phyloP scores from a whole-genome alignment of 2,888 invertebrate species.

The Meta bourneti region DNA sequence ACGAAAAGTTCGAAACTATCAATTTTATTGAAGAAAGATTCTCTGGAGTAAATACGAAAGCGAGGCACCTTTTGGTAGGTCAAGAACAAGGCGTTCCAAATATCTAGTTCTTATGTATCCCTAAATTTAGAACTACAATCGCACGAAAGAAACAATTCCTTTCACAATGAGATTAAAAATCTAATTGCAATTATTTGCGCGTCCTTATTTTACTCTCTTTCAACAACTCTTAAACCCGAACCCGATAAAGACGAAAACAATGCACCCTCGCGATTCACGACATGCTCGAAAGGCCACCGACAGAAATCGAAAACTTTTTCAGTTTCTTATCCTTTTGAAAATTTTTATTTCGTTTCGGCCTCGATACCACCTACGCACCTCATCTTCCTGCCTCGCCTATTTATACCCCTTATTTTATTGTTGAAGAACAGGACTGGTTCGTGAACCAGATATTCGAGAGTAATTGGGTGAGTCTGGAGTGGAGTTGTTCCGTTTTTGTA shows the following conservation, averaged over 20 bases:
- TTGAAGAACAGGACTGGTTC: background rate
- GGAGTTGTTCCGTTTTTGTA: no score
- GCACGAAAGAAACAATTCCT: slow-evolving; percentile 42
- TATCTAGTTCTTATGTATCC: slow-evolving; percentile 11
- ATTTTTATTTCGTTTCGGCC: slow-evolving; percentile 4
- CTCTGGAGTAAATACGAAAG: no score
- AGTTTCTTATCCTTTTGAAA: background rate
- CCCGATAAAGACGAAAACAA: slow-evolving; percentile 48
- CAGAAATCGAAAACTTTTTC: slow-evolving; percentile 60
- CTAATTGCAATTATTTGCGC: slow-evolving; percentile 65
- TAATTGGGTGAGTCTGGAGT: background rate
- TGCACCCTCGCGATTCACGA: slow-evolving; percentile 30
- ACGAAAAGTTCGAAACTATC: no score
- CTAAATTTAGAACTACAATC: slow-evolving; percentile 54
- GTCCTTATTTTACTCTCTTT: slow-evolving; percentile 31
- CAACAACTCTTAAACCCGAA: background rate
- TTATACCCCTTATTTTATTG: background rate
- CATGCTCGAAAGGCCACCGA: slow-evolving; percentile 52
- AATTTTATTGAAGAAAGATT: no score
- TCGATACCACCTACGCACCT: slow-evolving; percentile 11
- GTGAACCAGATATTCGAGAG: background rate
- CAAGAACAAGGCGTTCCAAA: background rate
- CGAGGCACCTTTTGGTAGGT: background rate
- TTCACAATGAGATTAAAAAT: slow-evolving; percentile 65
- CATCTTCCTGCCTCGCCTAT: background rate